Base-by-base conservation (phyloP, 2,113 vertebrate species). In the Dasyurus viverrinus region DNA sequence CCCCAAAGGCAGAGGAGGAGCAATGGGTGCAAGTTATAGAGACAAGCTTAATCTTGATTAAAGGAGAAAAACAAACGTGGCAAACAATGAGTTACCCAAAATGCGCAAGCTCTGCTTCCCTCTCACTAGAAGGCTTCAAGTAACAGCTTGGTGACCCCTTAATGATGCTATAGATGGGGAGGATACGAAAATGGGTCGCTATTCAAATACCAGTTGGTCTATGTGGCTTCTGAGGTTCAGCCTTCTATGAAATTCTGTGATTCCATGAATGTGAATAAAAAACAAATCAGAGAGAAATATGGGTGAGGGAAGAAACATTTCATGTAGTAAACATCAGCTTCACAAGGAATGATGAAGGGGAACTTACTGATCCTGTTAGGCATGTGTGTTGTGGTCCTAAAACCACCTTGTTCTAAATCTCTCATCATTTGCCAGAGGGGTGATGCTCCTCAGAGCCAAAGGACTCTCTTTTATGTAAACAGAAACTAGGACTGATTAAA, bases 381-480 rank as follows among this genome's bases (percentile, higher is more conserved):
- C n/a, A 84, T 22, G 36, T n/a, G n/a, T 42, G 19, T 42, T 84
- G n/a, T 42, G 19, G 16, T 84, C 19, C 7, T 84, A 84, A 84
- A 84, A 19, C 2, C n/a, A 42, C 68, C 68, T 76, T 76, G 68
- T 76, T 42, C 16, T 76, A 16, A 19, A 76, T 42, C 68, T 84
- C 68, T 8, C 68, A 19, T n/a, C 68, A 76, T 84, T 42, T 84
- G n/a, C 2, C 19, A 42, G 2, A 42, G 68, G 2, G n/a, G 7
- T 84, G n/a, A 19, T 42, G 14, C 54, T 92, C 68, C 8, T 0
- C 68, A 89, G 60, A 30, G 93, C 92, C 92, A 94, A 84, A 94
- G 25, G 30, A 30, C 95, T 57, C 9, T 55, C 96, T 96, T 96
- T 8, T 0, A 93, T 95, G 57, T 92, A 93, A 98, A 90, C 93